Conservation (phyloP, 2,797 vertebrate species). For the Vultur gryphus region DNA sequence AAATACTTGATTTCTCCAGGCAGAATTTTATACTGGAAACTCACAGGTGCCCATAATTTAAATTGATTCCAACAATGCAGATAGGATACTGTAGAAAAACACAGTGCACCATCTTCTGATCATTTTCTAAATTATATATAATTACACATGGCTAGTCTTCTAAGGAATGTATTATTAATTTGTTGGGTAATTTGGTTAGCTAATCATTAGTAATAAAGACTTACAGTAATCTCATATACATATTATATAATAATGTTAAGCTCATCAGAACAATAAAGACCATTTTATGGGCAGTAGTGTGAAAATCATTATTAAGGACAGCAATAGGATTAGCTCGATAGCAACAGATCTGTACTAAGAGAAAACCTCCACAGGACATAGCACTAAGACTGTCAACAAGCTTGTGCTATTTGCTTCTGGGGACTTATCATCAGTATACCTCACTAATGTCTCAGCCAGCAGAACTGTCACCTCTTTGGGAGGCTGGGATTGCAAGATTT, state of each 20-base stretch:
- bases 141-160: neutral
- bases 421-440: neutral
- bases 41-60: neutral
- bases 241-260: neutral
- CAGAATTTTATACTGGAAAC: neutral
- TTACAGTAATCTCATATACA: neutral
- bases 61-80: neutral
- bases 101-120: neutral
- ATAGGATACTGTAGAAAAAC: neutral
- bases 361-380: neutral
- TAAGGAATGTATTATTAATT: constrained; percentile 3
- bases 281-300: neutral
- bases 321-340: neutral
- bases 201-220: constrained; percentile 54
- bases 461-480: neutral
- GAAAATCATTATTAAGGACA: constrained; percentile 10
- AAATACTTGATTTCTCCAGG: neutral
- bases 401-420: neutral
- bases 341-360: neutral
- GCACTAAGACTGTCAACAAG: neutral
- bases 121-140: neutral
- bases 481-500: neutral
- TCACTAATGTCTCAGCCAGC: neutral
- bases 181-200: neutral
- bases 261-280: constrained; percentile 34